Evolutionary conservation across 2,888 invertebrate genomes (phyloP), one percentile per base, ranked within the genome.

Genomic region (Parnassius smintheus): DNA sequence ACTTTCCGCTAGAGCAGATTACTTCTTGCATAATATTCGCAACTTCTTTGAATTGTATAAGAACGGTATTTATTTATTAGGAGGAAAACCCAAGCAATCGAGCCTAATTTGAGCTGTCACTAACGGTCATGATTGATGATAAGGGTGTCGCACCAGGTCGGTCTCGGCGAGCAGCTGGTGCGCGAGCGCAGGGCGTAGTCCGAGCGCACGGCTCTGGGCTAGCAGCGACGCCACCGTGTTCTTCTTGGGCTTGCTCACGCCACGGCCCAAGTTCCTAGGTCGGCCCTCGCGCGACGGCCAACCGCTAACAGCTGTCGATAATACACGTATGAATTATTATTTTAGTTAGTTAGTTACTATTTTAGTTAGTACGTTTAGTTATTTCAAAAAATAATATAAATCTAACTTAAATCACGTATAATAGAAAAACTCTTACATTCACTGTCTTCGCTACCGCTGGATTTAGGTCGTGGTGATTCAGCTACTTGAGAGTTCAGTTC

Each of bases 221-320:
- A 97, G 86, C 58, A 97, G 87, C 2, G 97, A 97, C 0, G 97
- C 97, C 1, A 97, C 97, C 0, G 97, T 97, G 82, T 97, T 97
- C 92, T 97, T 97, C 93, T 97, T 97, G 67, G 97, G 97, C 82
- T 97, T 97, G 74, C 96, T 96, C 25, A 97, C 96, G 0, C 97
- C 97, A 8, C 97, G 93, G 35, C 97, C 97, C 41, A 97, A 92
- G 86, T 97, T 97, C 10, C 97, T 93, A 0, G 97, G 96, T 45
- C 97, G 87, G 3, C 96, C 96, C 78, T 97, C 97, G 67, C 96
- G 95, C 50, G 82, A 74, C 2, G 88, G 84, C 90, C 92, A 92
- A 1, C 87, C 84, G 2, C 85, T 73, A 11, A 91, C 80, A 22
- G 88, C 90, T 91, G 70, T 22, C 52, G 45, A 44, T 35, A 2